Conservation (phyloP, 2,797 vertebrate species). For the Eleutherodactylus coqui region DNA sequence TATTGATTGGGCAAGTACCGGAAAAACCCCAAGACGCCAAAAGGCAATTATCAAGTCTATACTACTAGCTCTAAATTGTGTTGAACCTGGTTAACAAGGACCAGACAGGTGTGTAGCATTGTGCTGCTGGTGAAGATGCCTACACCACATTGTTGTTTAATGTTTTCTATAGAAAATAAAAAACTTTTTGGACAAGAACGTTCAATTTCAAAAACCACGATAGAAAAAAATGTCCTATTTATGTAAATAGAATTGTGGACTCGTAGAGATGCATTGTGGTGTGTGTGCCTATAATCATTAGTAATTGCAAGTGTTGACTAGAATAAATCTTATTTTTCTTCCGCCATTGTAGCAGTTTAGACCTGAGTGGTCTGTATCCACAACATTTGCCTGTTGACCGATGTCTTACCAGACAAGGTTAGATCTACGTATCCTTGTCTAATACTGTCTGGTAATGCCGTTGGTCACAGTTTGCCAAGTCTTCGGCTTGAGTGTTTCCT, state of each 20-base stretch:
- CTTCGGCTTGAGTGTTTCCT: constrained; percentile 67
- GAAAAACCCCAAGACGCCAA: not conserved
- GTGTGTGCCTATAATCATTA: not conserved
- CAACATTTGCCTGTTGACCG: constrained; percentile 83
- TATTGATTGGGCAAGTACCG: not conserved
- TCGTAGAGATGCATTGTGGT: not conserved
- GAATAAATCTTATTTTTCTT: not conserved
- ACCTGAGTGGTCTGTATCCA: not conserved
- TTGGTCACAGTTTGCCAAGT: constrained; percentile 82
- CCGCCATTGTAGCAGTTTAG: not conserved
- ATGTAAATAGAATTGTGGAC: not conserved
- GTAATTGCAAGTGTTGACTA: no score
- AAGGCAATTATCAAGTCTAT: not conserved
- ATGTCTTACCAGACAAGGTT: constrained; percentile 99
- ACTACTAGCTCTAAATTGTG: no score
- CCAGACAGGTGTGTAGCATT: not conserved
- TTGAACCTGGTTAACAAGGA: not conserved
- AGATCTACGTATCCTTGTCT: constrained; percentile 93
- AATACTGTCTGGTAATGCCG: constrained; percentile 99
- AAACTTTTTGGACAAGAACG: not conserved
- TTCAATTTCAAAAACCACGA: not conserved
- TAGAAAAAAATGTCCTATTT: not conserved
- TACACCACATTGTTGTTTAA: not conserved
- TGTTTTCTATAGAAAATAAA: not conserved
- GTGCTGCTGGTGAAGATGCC: not conserved